Evolutionary conservation across 2,888 invertebrate species (phyloP), one percentile per base, ranked within the genome.

Genomic region (Nomada fabriciana): DNA sequence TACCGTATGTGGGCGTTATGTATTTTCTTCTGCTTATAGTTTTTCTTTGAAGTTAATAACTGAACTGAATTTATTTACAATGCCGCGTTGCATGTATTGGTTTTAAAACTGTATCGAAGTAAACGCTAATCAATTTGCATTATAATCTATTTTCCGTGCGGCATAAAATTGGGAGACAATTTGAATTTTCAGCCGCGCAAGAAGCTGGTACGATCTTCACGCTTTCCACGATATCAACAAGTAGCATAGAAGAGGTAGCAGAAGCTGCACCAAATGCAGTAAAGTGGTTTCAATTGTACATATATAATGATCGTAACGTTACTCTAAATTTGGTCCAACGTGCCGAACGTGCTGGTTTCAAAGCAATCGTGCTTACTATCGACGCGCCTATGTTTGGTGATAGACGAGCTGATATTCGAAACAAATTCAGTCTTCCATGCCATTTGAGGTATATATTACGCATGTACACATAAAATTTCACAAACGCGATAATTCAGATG

Each of bases 281-380:
- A 23, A 97, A 97, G 92, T 98, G 98, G 98, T 98, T 98, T 93
- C 98, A 99, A 94, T 95, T 99, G 0, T 99, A 98, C 92, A 97
- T 99, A 86, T 98, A 98, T 93, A 97, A 95, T 82, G 97, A 98
- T 93, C 96, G 97, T 84, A 94, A 96, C 52, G 94, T 97, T 1
- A 98, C 98, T 0, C 94, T 94, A 89, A 95, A 95, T 86, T 94
- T 99, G 82, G 96, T 99, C 0, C 91, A 94, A 59, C 95, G 97
- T 88, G 98, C 97, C 0, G 98, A 98, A 94, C 95, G 94, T 60
- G 96, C 97, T 13, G 98, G 97, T n/a, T 99, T 96, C 91, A 97
- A 97, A 94, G 98, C 98, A 0, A 94, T 98, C 1, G 98, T 97
- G 0, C 93, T 98, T 3, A 99, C 98, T 0, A 97, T 98, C 0